Evolutionary conservation across 1,140 invertebrate species (phyloP), one percentile per base, ranked within the genome.

Genomic region (Aphis gossypii): DNA sequence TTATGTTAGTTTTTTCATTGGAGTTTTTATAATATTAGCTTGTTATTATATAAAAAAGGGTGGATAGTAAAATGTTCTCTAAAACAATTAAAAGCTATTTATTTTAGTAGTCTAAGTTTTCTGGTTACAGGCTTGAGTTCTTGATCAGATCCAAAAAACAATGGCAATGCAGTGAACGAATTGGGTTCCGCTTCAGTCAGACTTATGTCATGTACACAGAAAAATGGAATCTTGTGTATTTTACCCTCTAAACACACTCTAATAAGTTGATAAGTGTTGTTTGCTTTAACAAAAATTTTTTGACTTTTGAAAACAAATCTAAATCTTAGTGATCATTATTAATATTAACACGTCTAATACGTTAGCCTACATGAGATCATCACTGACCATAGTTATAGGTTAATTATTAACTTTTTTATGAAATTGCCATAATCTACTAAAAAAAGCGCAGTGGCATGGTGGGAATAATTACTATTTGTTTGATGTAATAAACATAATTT

Each of bases 81-180:
- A 82, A 83, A 92, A 92, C 14, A 23, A 35, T 23, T 5, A 38
- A 51, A 35, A 48, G 83, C 38, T 38, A n/a, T 84, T 93, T 20
- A 93, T 93, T 93, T 86, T 25, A 93, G 82, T n/a, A 93, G 48
- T 56, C 46, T 93, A 4, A 93, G 92, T 54, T 93, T 93, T 93
- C 92, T 82, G 8, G 92, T 93, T 2, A 93, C 48, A 56, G 92
- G 82, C 56, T 93, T 93, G 7, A 56, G 21, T 54, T 93, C 48
- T 30, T 51, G 48, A n/a, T 93, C 76, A 30, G 44, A 38, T 86
- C 92, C 92, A 84, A 93, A 93, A 86, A 93, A 41, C 1, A 41
- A 41, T 2, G 92, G 82, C 5, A 93, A 44, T 41, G 92, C 92
- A 25, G 92, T 93, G 48, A 93, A 93, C 11, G 92, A 93, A 56